phyloP scores from a whole-genome alignment of 2,797 vertebrate species.

The Syngnathus rostellatus region DNA sequence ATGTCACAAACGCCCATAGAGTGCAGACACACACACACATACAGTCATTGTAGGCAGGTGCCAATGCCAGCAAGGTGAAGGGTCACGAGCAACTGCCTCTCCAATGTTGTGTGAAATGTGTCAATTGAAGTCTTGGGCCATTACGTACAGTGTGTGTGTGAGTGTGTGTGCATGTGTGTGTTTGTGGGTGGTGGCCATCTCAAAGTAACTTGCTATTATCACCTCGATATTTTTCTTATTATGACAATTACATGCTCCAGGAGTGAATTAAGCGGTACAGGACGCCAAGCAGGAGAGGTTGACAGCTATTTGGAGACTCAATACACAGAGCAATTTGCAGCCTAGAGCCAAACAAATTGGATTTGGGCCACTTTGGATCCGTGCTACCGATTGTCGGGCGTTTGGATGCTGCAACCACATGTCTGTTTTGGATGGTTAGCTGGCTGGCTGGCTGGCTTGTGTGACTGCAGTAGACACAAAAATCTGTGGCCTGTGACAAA shows the following conservation, averaged over 20 bases:
- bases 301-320: constrained; percentile 80
- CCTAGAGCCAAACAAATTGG: constrained; percentile 76
- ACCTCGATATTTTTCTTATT: constrained; percentile 81
- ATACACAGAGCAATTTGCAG: constrained; percentile 81
- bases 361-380: constrained; percentile 77
- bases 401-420: constrained; percentile 57
- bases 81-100: constrained; percentile 61
- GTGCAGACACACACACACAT: constrained; percentile 34
- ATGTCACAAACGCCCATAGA: constrained; percentile 32
- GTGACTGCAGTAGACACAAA: constrained; percentile 44
- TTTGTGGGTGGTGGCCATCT: constrained; percentile 45
- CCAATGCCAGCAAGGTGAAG: constrained; percentile 57
- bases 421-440: constrained; percentile 47
- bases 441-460: constrained; percentile 43
- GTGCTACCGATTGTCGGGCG: constrained; percentile 69
- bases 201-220: constrained; percentile 77
- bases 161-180: constrained; percentile 19
- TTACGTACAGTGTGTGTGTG: constrained; percentile 34
- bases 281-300: constrained; percentile 73
- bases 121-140: constrained; percentile 41
- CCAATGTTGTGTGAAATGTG: constrained; percentile 69
- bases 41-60: constrained; percentile 35
- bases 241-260: constrained; percentile 81
- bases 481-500: constrained; percentile 23
- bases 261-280: constrained; percentile 76